A percentile compares a stretch with the other conserved stretches of the same genome.
phyloP scores from a whole-genome alignment of 2,797 vertebrate genomes.

The Pantherophis vulpinus region DNA sequence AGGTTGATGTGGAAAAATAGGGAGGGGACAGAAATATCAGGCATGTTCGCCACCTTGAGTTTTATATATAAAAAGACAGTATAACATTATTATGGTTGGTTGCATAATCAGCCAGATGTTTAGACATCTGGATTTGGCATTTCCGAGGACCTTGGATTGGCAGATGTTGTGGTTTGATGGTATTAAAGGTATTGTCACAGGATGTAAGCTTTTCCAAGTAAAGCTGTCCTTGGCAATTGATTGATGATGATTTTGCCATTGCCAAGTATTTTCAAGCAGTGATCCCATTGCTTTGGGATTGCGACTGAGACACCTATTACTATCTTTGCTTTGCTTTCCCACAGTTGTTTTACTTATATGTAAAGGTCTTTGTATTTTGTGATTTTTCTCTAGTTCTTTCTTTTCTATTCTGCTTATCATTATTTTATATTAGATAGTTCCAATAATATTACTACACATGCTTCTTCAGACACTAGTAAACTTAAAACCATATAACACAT shows the following conservation, averaged over 20 bases:
- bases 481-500: not conserved
- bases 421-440: not conserved
- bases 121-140: not conserved
- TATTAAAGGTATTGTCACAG: not conserved
- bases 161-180: not conserved
- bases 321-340: not conserved
- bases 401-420: not conserved
- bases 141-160: not conserved
- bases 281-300: not conserved
- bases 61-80: not conserved
- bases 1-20: not conserved
- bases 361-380: not conserved
- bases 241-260: not conserved
- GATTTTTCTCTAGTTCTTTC: not conserved
- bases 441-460: not conserved
- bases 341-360: not conserved
- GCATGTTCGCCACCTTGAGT: not conserved
- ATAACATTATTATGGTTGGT: not conserved
- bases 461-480: not conserved
- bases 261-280: not conserved
- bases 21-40: not conserved
- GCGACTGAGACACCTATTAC: not conserved
- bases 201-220: not conserved
- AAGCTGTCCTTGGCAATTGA: not conserved
- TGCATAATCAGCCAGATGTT: not conserved